phyloP scores from a whole-genome alignment of 2,113 vertebrate species.

The Zosterops japonicus region DNA sequence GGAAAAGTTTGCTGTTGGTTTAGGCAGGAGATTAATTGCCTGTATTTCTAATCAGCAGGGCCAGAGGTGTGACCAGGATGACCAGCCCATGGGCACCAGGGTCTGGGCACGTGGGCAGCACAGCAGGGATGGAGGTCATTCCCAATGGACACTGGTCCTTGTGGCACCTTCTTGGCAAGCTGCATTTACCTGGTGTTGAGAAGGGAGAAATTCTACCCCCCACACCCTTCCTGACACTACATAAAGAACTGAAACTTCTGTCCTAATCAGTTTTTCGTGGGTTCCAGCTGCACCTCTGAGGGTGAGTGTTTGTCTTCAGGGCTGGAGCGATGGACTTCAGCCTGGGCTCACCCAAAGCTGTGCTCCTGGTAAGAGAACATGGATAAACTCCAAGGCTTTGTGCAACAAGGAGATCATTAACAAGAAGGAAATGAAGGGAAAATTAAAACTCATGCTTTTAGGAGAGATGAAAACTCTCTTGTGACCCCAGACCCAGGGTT shows the following conservation, averaged over 20 bases:
- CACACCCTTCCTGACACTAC: neutral
- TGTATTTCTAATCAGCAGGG: neutral
- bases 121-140: neutral
- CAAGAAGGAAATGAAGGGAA: neutral
- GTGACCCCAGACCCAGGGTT: neutral
- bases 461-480: neutral
- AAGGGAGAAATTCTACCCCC: neutral
- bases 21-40: neutral
- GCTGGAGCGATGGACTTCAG: neutral
- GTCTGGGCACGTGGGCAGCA: rapidly evolving
- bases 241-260: neutral
- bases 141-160: rapidly evolving
- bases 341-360: neutral
- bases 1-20: neutral
- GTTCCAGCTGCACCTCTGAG: neutral
- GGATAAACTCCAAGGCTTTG: neutral
- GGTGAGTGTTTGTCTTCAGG: rapidly evolving
- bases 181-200: neutral
- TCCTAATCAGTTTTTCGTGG: neutral
- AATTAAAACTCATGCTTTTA: neutral
- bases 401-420: neutral
- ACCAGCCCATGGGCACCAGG: rapidly evolving
- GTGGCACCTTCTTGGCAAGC: neutral
- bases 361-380: neutral
- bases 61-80: neutral